phyloP scores from a whole-genome alignment of 2,113 vertebrate species.

The Epinephelus lanceolatus region DNA sequence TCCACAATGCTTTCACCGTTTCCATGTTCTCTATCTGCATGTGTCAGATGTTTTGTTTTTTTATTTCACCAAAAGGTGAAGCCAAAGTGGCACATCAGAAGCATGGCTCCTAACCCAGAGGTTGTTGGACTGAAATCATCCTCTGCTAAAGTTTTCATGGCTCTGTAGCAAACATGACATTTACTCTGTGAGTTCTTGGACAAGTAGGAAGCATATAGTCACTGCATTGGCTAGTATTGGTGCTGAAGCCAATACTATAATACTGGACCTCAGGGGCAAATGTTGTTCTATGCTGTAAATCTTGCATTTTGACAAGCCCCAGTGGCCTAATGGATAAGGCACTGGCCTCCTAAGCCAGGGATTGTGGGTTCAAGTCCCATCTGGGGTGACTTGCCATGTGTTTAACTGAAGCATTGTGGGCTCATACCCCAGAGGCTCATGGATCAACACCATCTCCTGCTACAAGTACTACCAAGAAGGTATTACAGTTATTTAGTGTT shows the following conservation, averaged over 20 bases:
- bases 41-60: not conserved
- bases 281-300: too few relatives aligned
- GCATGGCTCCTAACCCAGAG: not conserved
- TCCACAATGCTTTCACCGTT: conserved; percentile 17
- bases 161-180: not conserved
- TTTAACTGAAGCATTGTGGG: too few relatives aligned
- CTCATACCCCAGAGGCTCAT: too few relatives aligned
- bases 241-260: too few relatives aligned
- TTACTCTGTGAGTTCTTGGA: not conserved
- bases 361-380: conserved; percentile 78
- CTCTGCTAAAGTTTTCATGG: not conserved
- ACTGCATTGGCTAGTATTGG: not conserved
- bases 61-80: not conserved
- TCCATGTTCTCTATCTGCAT: not conserved
- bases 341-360: conserved; percentile 76
- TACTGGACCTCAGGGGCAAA: too few relatives aligned
- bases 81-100: not conserved
- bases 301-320: conserved; percentile 41
- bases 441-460: too few relatives aligned
- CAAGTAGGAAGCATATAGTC: not conserved
- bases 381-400: conserved; percentile 81
- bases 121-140: not conserved
- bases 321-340: conserved; percentile 81
- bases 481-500: too few relatives aligned
- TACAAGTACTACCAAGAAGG: too few relatives aligned